These are phyloP conservation scores for Mus caroli DNA, from an alignment of 2,797 vertebrate species.

Conservation along the genomic window DNA sequence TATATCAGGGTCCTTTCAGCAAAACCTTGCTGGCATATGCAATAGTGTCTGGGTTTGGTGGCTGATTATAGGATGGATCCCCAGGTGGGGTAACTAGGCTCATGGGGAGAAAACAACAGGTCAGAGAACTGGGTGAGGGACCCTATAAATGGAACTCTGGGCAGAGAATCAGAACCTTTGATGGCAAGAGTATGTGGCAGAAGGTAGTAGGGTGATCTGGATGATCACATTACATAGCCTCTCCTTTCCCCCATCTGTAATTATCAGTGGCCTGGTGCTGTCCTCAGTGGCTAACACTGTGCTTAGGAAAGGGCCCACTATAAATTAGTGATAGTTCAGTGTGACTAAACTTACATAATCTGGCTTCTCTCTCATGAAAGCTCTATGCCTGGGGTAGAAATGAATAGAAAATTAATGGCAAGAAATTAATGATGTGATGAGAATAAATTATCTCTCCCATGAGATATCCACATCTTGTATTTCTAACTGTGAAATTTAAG, in stretches of 20 bases:
- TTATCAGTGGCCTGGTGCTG: not conserved
- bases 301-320: not conserved
- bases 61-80: too few relatives aligned
- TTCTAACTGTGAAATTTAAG: slow-evolving; percentile 2
- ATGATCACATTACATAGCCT: not conserved
- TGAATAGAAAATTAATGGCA: not conserved
- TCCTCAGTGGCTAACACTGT: not conserved
- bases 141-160: not conserved
- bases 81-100: not conserved
- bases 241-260: not conserved
- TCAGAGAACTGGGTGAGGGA: not conserved
- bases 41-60: too few relatives aligned
- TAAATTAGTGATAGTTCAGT: slow-evolving; percentile 34
- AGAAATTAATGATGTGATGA: slow-evolving; percentile 15
- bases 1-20: too few relatives aligned
- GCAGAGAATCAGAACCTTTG: not conserved
- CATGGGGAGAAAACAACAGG: accelerated
- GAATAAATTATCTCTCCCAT: not conserved
- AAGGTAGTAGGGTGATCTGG: not conserved
- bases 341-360: slow-evolving; percentile 12
- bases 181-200: not conserved
- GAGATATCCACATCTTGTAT: not conserved
- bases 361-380: not conserved
- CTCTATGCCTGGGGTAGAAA: not conserved
- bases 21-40: too few relatives aligned